These are phyloP conservation scores for Pangasianodon gigas DNA, from an alignment of 2,113 vertebrate genomes.

Conservation along the genomic window DNA sequence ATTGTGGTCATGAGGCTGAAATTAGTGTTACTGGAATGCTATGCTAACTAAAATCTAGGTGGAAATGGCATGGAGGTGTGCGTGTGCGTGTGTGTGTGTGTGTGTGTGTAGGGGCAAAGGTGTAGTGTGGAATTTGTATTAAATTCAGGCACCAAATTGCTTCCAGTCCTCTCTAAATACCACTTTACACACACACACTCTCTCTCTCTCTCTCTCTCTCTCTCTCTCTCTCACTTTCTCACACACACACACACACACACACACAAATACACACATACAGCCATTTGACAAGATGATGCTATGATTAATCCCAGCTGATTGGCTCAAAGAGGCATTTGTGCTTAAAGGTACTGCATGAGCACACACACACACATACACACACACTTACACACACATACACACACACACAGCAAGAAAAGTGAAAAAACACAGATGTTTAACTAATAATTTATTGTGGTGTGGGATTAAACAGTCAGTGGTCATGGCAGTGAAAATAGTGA, in stretches of 20 bases:
- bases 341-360: not conserved
- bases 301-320: not conserved
- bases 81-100: not conserved
- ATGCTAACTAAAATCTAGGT: not conserved
- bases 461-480: constrained; percentile 48
- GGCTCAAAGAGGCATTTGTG: not conserved
- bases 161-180: constrained; percentile 16
- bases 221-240: not conserved
- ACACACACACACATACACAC: not conserved
- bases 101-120: not conserved
- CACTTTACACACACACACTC: not conserved
- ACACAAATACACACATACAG: no score
- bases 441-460: constrained; percentile 51
- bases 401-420: not conserved
- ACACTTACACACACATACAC: not conserved
- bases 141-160: constrained; percentile 34
- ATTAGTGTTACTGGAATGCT: not conserved
- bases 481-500: constrained; percentile 30
- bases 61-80: not conserved
- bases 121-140: constrained; percentile 33
- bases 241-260: not conserved
- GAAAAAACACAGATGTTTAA: not conserved
- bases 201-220: not conserved
- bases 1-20: not conserved
- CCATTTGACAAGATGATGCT: not conserved